Conservation (phyloP, 2,888 invertebrate species). For the Xylocampa areola region DNA sequence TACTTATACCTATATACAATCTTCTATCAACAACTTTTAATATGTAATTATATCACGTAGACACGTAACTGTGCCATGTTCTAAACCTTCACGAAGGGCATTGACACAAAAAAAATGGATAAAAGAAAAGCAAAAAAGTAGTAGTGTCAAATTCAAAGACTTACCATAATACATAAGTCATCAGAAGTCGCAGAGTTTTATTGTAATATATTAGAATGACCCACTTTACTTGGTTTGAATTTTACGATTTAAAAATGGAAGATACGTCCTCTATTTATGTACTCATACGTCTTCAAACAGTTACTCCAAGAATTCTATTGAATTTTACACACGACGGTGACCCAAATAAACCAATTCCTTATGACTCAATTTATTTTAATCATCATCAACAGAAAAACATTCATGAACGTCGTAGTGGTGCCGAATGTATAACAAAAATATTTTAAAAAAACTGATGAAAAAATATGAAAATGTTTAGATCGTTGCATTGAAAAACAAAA, state of each 20-base stretch:
- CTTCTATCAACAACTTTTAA: neutral
- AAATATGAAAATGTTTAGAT: no score
- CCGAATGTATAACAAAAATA: no score
- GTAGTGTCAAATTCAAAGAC: conserved; percentile 7
- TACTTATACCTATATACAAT: neutral
- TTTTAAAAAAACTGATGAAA: no score
- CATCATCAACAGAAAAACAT: no score
- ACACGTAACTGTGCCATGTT: conserved; percentile 1
- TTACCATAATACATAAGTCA: conserved; percentile 3
- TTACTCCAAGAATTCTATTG: neutral
- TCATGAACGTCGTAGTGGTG: no score
- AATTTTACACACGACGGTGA: neutral
- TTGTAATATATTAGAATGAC: neutral
- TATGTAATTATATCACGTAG: conserved; percentile 1
- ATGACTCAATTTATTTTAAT: no score
- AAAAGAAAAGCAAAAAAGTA: neutral
- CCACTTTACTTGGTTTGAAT: conserved; percentile 1
- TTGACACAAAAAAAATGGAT: neutral
- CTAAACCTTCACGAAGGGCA: conserved; percentile 1
- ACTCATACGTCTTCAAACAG: neutral
- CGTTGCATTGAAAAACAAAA: conserved; percentile 13
- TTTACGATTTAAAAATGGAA: neutral
- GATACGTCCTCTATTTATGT: neutral
- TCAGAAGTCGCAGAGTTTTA: conserved; percentile 1
- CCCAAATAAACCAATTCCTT: no score